A percentile compares a stretch with the other conserved stretches of the same genome.
These are phyloP conservation scores for Urocolius indicus DNA, from an alignment of 2,113 vertebrate genomes.

Conservation along the genomic window DNA sequence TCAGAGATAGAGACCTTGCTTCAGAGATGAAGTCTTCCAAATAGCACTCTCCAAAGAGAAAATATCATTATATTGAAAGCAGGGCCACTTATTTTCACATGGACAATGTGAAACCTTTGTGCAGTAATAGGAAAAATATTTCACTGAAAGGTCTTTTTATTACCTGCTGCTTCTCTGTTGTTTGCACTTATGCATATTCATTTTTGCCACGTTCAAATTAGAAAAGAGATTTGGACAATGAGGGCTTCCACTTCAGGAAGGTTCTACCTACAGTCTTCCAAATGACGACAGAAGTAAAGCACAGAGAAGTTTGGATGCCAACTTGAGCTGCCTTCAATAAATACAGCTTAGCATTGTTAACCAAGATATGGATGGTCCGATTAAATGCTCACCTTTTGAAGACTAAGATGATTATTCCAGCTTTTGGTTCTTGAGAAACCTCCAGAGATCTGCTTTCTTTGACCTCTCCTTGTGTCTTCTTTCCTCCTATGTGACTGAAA, in stretches of 20 bases:
- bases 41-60: not conserved
- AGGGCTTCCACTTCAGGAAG: not conserved
- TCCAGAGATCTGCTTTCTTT: not conserved
- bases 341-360: not conserved
- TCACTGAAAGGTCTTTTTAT: not conserved
- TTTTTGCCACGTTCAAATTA: not conserved
- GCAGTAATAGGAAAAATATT: not conserved
- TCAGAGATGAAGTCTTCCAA: not conserved
- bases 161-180: not conserved
- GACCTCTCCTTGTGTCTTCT: not conserved
- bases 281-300: not conserved
- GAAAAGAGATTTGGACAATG: not conserved
- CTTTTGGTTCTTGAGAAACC: not conserved
- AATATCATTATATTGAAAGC: not conserved
- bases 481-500: not conserved
- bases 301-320: not conserved
- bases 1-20: not conserved
- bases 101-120: not conserved
- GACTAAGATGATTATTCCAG: not conserved
- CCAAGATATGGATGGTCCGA: not conserved
- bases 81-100: not conserved
- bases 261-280: not conserved
- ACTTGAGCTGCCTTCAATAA: not conserved
- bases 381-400: conserved; percentile 16
- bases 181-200: not conserved